Evolutionary conservation across 2,797 vertebrate species (phyloP).

Genomic region (Mormyrus hasselquistii): DNA sequence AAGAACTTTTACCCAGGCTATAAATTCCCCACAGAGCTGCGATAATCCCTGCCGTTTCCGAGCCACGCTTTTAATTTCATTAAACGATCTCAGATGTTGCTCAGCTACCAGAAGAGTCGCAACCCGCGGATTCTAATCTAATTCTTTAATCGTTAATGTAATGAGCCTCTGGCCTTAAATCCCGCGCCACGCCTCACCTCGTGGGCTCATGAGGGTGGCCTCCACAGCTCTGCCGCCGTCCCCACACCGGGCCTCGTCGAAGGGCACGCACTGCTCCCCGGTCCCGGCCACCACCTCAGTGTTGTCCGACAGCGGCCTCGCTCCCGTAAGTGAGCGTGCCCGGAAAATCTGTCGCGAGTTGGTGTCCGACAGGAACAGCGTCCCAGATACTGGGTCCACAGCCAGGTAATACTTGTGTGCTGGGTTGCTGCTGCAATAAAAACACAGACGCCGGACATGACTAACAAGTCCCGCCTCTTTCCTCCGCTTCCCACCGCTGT

Average conservation of each 20-base stretch:
- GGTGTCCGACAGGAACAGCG: conserved; percentile 76
- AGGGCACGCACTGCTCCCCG: conserved; percentile 79
- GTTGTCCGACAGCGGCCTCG: conserved; percentile 68
- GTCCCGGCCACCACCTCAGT: conserved; percentile 77
- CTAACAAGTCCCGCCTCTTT: background rate
- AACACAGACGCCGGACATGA: background rate
- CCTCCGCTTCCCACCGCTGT: background rate
- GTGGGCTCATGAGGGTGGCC: conserved; percentile 78
- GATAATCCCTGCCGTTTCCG: background rate
- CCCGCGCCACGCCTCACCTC: conserved; percentile 57
- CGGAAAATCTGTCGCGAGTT: conserved; percentile 77
- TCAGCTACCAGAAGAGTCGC: background rate
- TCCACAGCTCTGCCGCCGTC: conserved; percentile 81
- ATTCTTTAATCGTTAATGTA: background rate
- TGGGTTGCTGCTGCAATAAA: conserved; percentile 71
- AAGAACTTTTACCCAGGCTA: background rate
- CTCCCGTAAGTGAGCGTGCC: conserved; percentile 66
- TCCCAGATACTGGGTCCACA: conserved; percentile 75
- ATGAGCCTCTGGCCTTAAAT: background rate
- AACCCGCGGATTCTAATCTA: background rate
- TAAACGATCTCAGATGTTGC: conserved; percentile 11
- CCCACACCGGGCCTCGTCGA: conserved; percentile 76
- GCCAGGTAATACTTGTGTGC: conserved; percentile 85
- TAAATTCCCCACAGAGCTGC: background rate
- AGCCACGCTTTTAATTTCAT: background rate